Percentiles rank a stretch among this genome's conserved stretches.
phyloP scores from a whole-genome alignment of 2,113 vertebrate species.

The Pantherophis guttatus region DNA sequence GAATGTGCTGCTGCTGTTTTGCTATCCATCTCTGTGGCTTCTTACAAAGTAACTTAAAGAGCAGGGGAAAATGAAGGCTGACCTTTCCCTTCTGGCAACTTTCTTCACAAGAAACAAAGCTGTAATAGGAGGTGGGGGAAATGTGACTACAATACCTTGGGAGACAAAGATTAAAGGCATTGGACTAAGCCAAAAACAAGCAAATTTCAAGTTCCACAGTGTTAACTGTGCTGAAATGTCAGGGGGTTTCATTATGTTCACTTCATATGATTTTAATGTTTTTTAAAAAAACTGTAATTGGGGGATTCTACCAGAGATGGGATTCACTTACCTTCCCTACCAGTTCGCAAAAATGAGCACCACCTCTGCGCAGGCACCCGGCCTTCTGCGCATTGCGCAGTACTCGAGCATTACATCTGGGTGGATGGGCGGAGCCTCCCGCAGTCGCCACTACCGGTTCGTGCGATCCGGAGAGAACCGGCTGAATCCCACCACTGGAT shows the following conservation, averaged over 20 bases:
- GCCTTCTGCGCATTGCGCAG: too few relatives aligned
- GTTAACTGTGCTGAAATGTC: background rate
- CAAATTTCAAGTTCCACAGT: background rate
- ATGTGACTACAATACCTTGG: background rate
- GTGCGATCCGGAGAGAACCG: too few relatives aligned
- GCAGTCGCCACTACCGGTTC: too few relatives aligned
- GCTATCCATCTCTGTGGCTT: background rate
- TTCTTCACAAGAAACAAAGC: background rate
- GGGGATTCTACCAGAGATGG: background rate
- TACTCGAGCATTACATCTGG: too few relatives aligned
- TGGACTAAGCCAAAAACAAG: background rate
- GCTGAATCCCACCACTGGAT: background rate
- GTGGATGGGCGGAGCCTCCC: too few relatives aligned
- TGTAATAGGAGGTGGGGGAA: background rate
- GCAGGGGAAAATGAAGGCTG: background rate
- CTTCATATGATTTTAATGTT: background rate
- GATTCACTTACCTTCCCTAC: too few relatives aligned
- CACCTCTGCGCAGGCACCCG: background rate
- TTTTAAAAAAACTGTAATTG: background rate
- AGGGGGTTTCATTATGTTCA: background rate
- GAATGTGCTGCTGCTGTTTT: background rate
- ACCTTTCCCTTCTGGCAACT: background rate
- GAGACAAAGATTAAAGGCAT: background rate
- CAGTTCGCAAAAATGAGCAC: too few relatives aligned
- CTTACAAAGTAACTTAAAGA: background rate